Base-by-base conservation (phyloP, 2,888 invertebrate genomes). In the Hoplodrina blanda region DNA sequence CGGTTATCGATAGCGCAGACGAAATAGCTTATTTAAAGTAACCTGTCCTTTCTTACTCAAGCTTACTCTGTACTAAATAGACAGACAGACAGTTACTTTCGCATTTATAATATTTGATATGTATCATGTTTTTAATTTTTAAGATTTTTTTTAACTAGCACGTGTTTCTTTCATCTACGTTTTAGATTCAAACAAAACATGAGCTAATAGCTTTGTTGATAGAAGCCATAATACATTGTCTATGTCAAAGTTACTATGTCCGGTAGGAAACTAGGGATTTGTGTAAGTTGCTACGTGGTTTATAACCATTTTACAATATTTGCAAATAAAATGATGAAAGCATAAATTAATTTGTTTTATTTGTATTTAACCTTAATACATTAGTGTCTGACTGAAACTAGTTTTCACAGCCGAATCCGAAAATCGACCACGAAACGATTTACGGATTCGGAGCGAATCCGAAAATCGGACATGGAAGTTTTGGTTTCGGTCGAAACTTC, bases 281-380 rank as follows among this genome's bases (percentile, higher is more conserved):
- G 62, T 77, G 37, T 76, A 55, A 56, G 80, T 81, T 77, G 81
- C 80, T 70, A 67, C 60, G 54, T 81, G 73, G 73, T 70, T 67
- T 70, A 52, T 50, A 73, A 78, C 64, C 73, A 81, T 65, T 80
- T 80, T 80, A 78, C 81, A 80, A 80, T 81, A 81, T 80, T 80
- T 81, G 78, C 80, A 80, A 79, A 73, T 81, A 81, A n/a, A 80
- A 80, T 59, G 25, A 61, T 81, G 60, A 70, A 79, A 77, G 50
- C 55, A 52, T 62, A 50, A 53, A 52, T 13, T 0, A 4, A 8
- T 4, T 57, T 33, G 11, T 50, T 66, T 67, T 62, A 59, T 25
- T 70, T 62, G 0, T 37, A 20, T 25, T 53, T 11, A 7, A 37
- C 13, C 57, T 19, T 5, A 46, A 17, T 46, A 46, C 17, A 4